Conservation (phyloP, 2,888 invertebrate species). For the Dione juno region DNA sequence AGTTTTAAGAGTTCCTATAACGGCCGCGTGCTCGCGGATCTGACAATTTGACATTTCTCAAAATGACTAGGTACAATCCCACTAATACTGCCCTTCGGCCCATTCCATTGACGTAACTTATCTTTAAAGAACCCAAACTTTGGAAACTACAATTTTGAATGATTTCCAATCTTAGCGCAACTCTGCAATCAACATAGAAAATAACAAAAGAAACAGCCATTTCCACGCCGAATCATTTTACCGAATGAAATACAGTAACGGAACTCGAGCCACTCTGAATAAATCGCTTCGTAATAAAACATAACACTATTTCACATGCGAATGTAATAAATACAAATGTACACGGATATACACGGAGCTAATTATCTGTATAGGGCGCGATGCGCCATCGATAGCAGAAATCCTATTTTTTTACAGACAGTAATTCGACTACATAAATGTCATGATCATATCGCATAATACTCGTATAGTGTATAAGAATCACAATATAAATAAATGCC, state of each 20-base stretch:
- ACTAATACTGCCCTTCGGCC: slow-evolving; percentile 58
- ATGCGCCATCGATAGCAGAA: slow-evolving; percentile 59
- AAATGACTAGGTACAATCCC: slow-evolving; percentile 81
- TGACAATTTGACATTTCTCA: slow-evolving; percentile 82
- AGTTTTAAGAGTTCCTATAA: slow-evolving; percentile 90
- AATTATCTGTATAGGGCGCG: slow-evolving; percentile 68
- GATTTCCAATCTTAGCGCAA: slow-evolving; percentile 56
- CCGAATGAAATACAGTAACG: slow-evolving; percentile 75
- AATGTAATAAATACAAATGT: slow-evolving; percentile 70
- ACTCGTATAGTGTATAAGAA: slow-evolving; percentile 75
- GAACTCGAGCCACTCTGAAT: slow-evolving; percentile 82
- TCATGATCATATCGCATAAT: slow-evolving; percentile 75
- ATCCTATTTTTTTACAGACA: slow-evolving; percentile 72
- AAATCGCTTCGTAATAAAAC: slow-evolving; percentile 67
- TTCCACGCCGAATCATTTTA: slow-evolving; percentile 65
- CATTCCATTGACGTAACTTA: slow-evolving; percentile 59
- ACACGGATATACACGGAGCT: slow-evolving; percentile 70
- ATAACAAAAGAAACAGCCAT: slow-evolving; percentile 49
- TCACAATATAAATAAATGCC: slow-evolving; percentile 81
- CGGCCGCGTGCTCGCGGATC: slow-evolving; percentile 80
- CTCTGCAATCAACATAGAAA: slow-evolving; percentile 46
- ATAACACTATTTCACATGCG: slow-evolving; percentile 65
- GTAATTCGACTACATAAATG: slow-evolving; percentile 74
- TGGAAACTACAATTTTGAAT: slow-evolving; percentile 66
- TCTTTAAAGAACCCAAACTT: slow-evolving; percentile 68